Percentiles rank a stretch among this genome's conserved stretches.
phyloP scores from a whole-genome alignment of 2,888 invertebrate species.

The Leucozona laternaria region DNA sequence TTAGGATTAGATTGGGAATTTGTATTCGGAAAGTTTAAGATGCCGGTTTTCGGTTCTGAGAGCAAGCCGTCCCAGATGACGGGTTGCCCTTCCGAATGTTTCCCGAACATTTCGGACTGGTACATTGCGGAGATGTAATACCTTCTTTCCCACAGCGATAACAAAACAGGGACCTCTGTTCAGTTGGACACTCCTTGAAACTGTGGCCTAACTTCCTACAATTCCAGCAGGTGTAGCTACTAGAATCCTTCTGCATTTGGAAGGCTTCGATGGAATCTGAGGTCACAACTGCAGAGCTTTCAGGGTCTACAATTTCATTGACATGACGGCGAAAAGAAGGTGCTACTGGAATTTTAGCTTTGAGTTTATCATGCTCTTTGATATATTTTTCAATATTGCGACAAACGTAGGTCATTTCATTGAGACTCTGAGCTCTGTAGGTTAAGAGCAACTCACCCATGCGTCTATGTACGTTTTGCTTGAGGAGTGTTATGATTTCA shows the following conservation, averaged over 20 bases:
- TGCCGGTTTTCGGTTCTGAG: background rate
- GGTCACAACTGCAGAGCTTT: background rate
- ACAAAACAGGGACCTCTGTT: background rate
- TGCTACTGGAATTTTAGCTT: background rate
- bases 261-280: background rate
- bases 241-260: background rate
- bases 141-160: background rate
- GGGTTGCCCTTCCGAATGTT: background rate
- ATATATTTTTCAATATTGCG: slow-evolving; percentile 4
- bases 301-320: background rate
- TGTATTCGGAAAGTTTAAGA: too few relatives aligned
- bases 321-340: background rate
- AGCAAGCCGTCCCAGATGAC: background rate
- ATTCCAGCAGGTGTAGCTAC: background rate
- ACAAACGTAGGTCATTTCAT: background rate
- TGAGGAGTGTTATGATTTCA: background rate
- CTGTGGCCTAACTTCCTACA: background rate
- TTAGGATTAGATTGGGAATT: too few relatives aligned
- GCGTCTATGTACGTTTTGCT: background rate
- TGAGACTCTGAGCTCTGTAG: background rate
- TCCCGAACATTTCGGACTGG: background rate
- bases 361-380: background rate
- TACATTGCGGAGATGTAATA: background rate
- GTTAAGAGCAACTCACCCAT: background rate
- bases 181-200: background rate